These are phyloP conservation scores for Lepidurus arcticus DNA, from an alignment of 1,140 invertebrate genomes.

Conservation along the genomic window DNA sequence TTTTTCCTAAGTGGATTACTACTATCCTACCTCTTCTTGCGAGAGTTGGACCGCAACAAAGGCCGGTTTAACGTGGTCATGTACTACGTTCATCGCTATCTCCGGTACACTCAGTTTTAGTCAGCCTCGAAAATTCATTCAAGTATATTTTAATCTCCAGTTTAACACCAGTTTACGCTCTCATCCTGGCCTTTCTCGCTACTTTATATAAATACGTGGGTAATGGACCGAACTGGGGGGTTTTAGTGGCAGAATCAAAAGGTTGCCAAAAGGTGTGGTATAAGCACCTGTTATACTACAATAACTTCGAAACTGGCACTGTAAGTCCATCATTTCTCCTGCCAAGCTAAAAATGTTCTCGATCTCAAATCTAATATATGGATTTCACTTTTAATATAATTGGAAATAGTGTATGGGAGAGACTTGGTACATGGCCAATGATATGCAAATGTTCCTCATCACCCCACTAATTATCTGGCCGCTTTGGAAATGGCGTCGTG, in stretches of 20 bases:
- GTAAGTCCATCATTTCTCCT: not conserved
- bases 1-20: constrained; percentile 14
- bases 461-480: constrained; percentile 28
- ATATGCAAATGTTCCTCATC: constrained; percentile 32
- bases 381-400: not conserved
- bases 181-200: constrained; percentile 68
- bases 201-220: constrained; percentile 62
- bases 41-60: not conserved
- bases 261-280: constrained; percentile 55
- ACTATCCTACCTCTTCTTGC: not conserved
- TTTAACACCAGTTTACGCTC: constrained; percentile 70
- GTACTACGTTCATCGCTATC: constrained; percentile 4
- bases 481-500: constrained; percentile 15
- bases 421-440: constrained; percentile 31
- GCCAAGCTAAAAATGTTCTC: not conserved
- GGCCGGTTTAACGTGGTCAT: not conserved
- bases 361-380: not conserved
- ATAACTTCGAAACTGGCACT: constrained; percentile 1
- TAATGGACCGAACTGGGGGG: constrained; percentile 62
- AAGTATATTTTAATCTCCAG: constrained; percentile 24
- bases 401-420: constrained; percentile 27
- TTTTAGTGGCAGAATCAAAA: constrained; percentile 55
- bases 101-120: not conserved
- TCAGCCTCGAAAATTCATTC: not conserved
- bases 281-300: constrained; percentile 46